Base-by-base conservation (phyloP, 92 coral and sea anemone species). In the Metridium senile region DNA sequence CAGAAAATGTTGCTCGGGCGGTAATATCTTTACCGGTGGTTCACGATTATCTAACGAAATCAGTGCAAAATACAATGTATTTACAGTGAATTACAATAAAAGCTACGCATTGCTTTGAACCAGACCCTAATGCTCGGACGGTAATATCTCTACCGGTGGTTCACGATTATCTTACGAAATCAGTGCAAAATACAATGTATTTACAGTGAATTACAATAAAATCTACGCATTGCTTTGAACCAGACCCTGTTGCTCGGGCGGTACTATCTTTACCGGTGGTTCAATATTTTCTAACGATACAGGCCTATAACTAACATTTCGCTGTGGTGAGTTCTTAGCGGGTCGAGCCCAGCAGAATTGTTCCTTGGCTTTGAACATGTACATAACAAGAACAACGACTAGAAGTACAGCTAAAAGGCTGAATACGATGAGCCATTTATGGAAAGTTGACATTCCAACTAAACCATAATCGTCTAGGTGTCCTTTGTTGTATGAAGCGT, bases 391-490 rank as follows among this genome's bases (percentile, higher is more conserved):
- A 47, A 92, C 89, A 1, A 89, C 69, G 11, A 86, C 86, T 66
- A 92, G 72, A 49, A 92, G 69, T 51, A 86, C 70, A 13, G 91
- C 93, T 8, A 92, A 83, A 39, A 89, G 77, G 64, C 91, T 92
- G 68, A 92, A 89, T 34, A 92, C 85, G 33, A 92, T 89, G 27
- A 92, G 82, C 89, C 91, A 80, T 66, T 89, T 89, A 51, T 87
- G 80, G 64, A 85, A 89, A 11, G 87, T 85, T 0, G 97, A 89
- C 74, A 92, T 56, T 45, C 82, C 88, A 11, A 76, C 61, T 34
- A 71, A 7, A 25, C 63, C 74, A 29, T 62, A 26, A 0, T 39
- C 49, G 13, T 63, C 81, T 18, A 23, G 47, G 20, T 32, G 3
- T 10, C 39, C 66, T 32, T 31, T 62, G 33, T 64, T 6, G 29